Evolutionary conservation across 1,140 invertebrate genomes (phyloP).

Genomic region (Cheumatopsyche charites): DNA sequence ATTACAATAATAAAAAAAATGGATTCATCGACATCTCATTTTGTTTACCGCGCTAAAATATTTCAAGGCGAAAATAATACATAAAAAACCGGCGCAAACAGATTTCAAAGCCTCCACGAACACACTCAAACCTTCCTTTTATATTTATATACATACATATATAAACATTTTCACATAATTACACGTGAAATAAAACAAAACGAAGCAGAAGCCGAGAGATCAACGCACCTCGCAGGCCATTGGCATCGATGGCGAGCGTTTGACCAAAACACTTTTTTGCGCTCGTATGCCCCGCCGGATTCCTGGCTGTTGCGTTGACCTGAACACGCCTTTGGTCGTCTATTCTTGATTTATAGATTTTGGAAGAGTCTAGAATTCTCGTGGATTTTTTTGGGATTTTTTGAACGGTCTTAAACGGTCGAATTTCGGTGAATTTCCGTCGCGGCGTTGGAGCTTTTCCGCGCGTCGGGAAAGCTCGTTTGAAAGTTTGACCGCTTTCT

Average conservation of each 20-base stretch:
- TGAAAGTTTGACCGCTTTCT: too few species aligned
- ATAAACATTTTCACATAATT: neutral
- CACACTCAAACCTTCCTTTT: neutral
- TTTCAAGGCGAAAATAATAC: constrained; percentile 30
- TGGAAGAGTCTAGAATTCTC: too few species aligned
- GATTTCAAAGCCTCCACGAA: too few species aligned
- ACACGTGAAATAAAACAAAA: too few species aligned
- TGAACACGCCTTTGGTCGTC: neutral
- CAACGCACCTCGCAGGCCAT: constrained; percentile 29
- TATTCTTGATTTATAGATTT: too few species aligned
- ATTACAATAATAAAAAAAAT: too few species aligned
- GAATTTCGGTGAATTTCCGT: neutral
- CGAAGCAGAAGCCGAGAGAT: constrained; percentile 8
- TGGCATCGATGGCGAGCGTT: constrained; percentile 14
- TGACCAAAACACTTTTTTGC: constrained; percentile 43
- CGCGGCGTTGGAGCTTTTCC: neutral
- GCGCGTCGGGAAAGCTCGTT: too few species aligned
- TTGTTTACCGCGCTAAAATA: constrained; percentile 23
- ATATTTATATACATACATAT: neutral
- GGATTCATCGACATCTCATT: too few species aligned
- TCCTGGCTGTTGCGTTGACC: constrained; percentile 42
- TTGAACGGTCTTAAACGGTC: neutral
- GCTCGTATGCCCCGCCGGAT: constrained; percentile 6
- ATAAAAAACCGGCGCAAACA: constrained; percentile 21
- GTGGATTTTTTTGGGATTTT: neutral